Evolutionary conservation across 2,113 vertebrate genomes (phyloP), one percentile per base, ranked within the genome.

Genomic region (Nibea coibor): DNA sequence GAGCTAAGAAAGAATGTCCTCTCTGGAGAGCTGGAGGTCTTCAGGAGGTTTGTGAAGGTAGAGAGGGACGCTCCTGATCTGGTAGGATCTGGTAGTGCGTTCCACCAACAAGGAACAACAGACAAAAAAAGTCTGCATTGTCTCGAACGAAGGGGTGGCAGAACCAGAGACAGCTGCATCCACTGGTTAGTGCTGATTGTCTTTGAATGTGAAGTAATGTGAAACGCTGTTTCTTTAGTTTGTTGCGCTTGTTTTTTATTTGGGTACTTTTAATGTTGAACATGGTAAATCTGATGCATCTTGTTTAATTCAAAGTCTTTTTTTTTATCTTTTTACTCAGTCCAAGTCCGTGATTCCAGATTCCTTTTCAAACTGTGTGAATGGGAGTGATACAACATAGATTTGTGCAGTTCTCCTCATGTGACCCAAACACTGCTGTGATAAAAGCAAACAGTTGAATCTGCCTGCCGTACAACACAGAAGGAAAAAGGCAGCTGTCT

Each of bases 401-500:
- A 48, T 62, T 58, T 43, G 24, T 67, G 47, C 35, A 72, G 47
- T 20, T 81, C 17, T 58, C 63, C 47, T 71, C 17, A 28, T 50
- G 51, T 48, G 58, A 86, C 75, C 64, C 12, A 20, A 48, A 58
- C 19, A 43, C 57, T 35, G 31, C 47, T n/a, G 35, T 4, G 75
- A 79, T 43, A 35, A 50, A 24, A 72, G 42, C 5, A 17, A 35
- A 69, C 31, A 20, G 31, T 26, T 17, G 43, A 70, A 64, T 81
- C 17, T 56, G 35, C 12, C 42, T 64, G 43, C 58, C 17, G 48
- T 15, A 15, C 62, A 81, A 15, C 48, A 73, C 51, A 48, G 53
- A 26, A 10, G 47, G 57, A 72, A 53, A 26, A 65, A 73, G 63
- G 50, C 62, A 43, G 67, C 72, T 50, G 70, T 63, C 56, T 56